These are phyloP conservation scores for Agrotis puta DNA, from an alignment of 2,888 invertebrate genomes.

Conservation along the genomic window DNA sequence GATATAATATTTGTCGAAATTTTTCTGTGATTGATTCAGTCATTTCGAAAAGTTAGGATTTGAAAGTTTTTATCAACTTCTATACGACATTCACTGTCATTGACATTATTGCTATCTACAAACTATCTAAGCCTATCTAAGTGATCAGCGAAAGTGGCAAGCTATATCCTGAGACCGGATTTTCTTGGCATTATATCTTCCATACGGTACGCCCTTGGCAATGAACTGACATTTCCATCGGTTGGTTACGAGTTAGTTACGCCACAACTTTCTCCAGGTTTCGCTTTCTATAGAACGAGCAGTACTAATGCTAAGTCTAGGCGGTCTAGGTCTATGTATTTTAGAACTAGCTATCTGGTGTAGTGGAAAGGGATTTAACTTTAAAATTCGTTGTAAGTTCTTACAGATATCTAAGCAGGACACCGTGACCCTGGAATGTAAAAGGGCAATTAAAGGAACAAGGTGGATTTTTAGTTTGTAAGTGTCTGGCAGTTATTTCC, in stretches of 20 bases:
- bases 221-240: slow-evolving; percentile 58
- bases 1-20: too few species aligned
- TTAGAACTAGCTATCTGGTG: not conserved
- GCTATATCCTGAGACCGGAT: slow-evolving; percentile 24
- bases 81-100: not conserved
- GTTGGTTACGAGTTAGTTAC: slow-evolving; percentile 59
- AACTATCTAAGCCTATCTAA: slow-evolving; percentile 8
- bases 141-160: slow-evolving; percentile 51
- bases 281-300: slow-evolving; percentile 66
- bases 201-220: slow-evolving; percentile 65
- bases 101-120: not conserved
- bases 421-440: too few species aligned
- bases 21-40: too few species aligned
- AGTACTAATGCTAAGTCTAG: slow-evolving; percentile 16
- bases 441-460: too few species aligned
- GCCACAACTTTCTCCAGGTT: slow-evolving; percentile 68
- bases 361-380: slow-evolving; percentile 12
- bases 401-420: too few species aligned
- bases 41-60: too few species aligned
- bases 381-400: not conserved
- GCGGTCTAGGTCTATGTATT: slow-evolving; percentile 13
- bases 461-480: too few species aligned
- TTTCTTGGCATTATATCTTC: slow-evolving; percentile 30
- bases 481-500: too few species aligned
- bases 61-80: too few species aligned